Percentiles rank a stretch among this genome's conserved stretches.
phyloP scores from a whole-genome alignment of 1,140 invertebrate genomes.

The Geopemphigus sp. region DNA sequence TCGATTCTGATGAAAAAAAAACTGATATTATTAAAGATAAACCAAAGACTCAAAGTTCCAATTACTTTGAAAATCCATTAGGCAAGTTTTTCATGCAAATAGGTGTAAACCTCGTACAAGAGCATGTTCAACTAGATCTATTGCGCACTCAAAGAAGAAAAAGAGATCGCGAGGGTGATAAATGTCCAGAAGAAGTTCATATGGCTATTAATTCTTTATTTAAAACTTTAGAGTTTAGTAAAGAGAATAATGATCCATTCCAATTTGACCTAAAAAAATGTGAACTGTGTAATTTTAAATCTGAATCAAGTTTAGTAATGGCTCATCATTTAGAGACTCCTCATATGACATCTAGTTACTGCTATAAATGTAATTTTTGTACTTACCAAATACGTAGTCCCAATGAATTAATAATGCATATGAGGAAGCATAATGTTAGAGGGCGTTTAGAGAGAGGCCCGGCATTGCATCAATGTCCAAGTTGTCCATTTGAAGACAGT shows the following conservation, averaged over 20 bases:
- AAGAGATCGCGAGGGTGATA: slow-evolving; percentile 64
- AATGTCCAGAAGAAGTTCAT: slow-evolving; percentile 68
- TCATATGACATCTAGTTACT: slow-evolving; percentile 77
- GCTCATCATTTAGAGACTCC: slow-evolving; percentile 87
- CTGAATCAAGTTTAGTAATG: slow-evolving; percentile 83
- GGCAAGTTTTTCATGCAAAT: slow-evolving; percentile 92
- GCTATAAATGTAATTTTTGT: slow-evolving; percentile 83
- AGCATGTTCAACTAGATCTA: slow-evolving; percentile 88
- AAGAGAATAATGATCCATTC: slow-evolving; percentile 85
- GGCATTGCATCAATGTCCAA: slow-evolving; percentile 86
- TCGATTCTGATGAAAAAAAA: slow-evolving; percentile 50
- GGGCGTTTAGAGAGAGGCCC: slow-evolving; percentile 80
- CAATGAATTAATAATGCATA: slow-evolving; percentile 86
- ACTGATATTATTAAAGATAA: slow-evolving; percentile 51
- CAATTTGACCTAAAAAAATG: slow-evolving; percentile 78
- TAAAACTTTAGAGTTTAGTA: slow-evolving; percentile 82
- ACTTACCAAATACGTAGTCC: slow-evolving; percentile 76
- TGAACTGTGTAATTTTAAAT: slow-evolving; percentile 88
- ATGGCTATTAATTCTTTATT: slow-evolving; percentile 74
- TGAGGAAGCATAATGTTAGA: slow-evolving; percentile 82
- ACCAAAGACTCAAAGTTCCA: slow-evolving; percentile 52
- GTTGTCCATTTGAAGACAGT: slow-evolving; percentile 93
- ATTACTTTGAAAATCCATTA: slow-evolving; percentile 79
- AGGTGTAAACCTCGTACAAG: slow-evolving; percentile 86
- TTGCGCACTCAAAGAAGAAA: slow-evolving; percentile 83